Percentiles rank a stretch among this genome's conserved stretches.
These are phyloP conservation scores for Nestor notabilis DNA, from an alignment of 2,113 vertebrate genomes.

Conservation along the genomic window DNA sequence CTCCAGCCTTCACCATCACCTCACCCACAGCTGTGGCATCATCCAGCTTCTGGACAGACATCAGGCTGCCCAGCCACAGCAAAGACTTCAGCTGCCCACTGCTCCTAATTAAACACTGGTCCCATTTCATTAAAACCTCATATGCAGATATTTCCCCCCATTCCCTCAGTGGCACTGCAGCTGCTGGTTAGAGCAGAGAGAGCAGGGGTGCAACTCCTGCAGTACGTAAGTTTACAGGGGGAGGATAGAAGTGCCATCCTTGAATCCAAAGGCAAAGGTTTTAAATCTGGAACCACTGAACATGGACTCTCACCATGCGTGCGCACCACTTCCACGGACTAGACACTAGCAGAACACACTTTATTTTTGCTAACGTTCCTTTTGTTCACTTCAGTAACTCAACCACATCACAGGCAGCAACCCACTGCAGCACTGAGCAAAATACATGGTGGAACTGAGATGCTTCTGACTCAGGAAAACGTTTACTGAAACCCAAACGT, in stretches of 20 bases:
- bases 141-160: rapidly evolving
- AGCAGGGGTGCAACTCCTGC: not conserved
- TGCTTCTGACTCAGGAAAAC: not conserved
- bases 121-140: not conserved
- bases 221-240: not conserved
- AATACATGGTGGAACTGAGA: not conserved
- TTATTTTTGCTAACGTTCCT: not conserved
- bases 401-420: not conserved
- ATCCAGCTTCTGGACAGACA: not conserved
- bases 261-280: not conserved
- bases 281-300: not conserved
- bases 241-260: not conserved
- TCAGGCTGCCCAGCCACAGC: not conserved
- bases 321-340: rapidly evolving
- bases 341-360: not conserved
- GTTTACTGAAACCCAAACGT: not conserved
- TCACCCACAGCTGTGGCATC: not conserved
- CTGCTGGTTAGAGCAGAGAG: not conserved
- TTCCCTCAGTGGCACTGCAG: not conserved
- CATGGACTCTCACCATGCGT: not conserved
- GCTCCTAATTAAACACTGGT: not conserved
- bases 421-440: not conserved
- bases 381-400: not conserved
- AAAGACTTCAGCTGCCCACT: not conserved
- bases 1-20: not conserved